Evolutionary conservation across 2,113 vertebrate genomes (phyloP), one percentile per base, ranked within the genome.

Genomic region (Nerophis ophidion): DNA sequence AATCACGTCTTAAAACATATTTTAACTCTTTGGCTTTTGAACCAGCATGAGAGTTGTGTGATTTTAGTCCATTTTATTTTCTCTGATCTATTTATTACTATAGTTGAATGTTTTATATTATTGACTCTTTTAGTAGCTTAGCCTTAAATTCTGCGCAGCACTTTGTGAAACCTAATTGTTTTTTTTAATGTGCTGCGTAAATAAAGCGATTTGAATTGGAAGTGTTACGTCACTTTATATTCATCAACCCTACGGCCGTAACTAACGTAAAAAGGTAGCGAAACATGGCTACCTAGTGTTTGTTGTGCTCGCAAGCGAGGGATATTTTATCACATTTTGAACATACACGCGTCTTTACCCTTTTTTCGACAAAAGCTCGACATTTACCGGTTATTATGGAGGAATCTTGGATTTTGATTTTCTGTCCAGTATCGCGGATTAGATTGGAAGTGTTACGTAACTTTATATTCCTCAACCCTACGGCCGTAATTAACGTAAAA

Each of bases 361-460:
- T 33, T 36, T 7, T 8, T 35, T 56, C 19, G 0, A 13, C 17
- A n/a, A 7, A 35, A 17, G n/a, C n/a, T 15, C 10, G 48, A 51
- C 38, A 42, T 16, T 51, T 65, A 45, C 0, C 5, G 8, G 38
- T 26, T 51, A 19, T n/a, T 1, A 92, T 92, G 91, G 90, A 88
- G 44, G 88, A 89, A 12, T 64, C 83, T 26, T 92, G 89, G 84
- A 88, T 61, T 89, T 91, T 51, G 89, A 91, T 70, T 81, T 92
- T 61, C 16, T 92, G n/a, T 89, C 89, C 38, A 84, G 88, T 5
- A 74, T 91, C 16, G 84, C 92, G n/a, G n/a, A n/a, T n/a, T n/a
- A n/a, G n/a, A n/a, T n/a, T n/a, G n/a, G n/a, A n/a, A n/a, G n/a
- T n/a, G n/a, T n/a, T n/a, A 47, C 71, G 48, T 67, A 66, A 48